Conservation (phyloP, 2,888 invertebrate species). For the Lithophane ornitopus region DNA sequence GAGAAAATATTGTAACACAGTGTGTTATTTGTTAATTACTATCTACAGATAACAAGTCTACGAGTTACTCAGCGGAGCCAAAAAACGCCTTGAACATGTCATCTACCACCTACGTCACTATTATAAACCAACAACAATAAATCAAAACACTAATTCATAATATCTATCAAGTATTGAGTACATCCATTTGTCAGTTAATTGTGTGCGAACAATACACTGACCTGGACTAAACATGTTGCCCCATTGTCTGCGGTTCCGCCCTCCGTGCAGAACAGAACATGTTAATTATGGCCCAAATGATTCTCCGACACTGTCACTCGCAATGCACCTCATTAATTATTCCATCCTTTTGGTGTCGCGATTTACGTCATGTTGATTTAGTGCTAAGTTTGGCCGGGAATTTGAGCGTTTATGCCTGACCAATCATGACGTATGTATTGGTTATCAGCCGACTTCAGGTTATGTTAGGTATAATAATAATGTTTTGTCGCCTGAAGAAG, state of each 20-base stretch:
- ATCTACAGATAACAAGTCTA: background rate
- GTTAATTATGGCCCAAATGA: slow-evolving; percentile 82
- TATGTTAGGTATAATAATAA: background rate
- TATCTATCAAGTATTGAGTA: slow-evolving; percentile 62
- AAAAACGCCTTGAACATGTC: background rate
- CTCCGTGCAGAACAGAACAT: slow-evolving; percentile 74
- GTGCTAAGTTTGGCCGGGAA: slow-evolving; percentile 31
- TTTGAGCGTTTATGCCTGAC: background rate
- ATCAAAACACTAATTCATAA: slow-evolving; percentile 53
- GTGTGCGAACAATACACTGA: slow-evolving; percentile 71
- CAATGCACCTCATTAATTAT: slow-evolving; percentile 79
- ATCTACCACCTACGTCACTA: background rate
- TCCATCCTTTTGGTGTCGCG: slow-evolving; percentile 70
- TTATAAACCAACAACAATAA: slow-evolving; percentile 23
- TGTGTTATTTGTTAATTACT: background rate
- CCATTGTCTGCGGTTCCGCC: slow-evolving; percentile 71
- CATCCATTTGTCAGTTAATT: slow-evolving; percentile 75
- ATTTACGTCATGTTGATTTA: slow-evolving; percentile 71
- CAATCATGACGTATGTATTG: background rate
- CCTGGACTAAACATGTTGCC: slow-evolving; percentile 69
- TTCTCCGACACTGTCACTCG: slow-evolving; percentile 77
- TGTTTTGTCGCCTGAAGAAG: no score
- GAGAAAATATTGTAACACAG: background rate
- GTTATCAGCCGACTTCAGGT: background rate
- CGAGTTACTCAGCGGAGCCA: background rate